phyloP scores from a whole-genome alignment of 1,140 invertebrate genomes.

The honey bee (Apis mellifera) region Amel_HAv3.1 CM009942.2:7257001-7257500 shows the following conservation, averaged over 20 bases:
- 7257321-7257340: too few relatives aligned
- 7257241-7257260: conserved; percentile 65
- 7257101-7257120: neutral
- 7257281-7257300: conserved; percentile 45
- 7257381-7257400: too few relatives aligned
- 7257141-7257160: conserved; percentile 44
- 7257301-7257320: conserved; percentile 13
- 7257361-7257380: too few relatives aligned
- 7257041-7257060: neutral
- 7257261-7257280: conserved; percentile 49
- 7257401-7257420: too few relatives aligned
- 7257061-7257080: neutral
- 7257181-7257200: conserved; percentile 14
- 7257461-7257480: neutral
- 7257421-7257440: too few relatives aligned
- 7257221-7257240: conserved; percentile 57
- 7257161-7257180: conserved; percentile 16
- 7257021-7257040: conserved; percentile 16
- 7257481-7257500: neutral
- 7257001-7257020: conserved; percentile 7
- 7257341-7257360: too few relatives aligned
- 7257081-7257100: neutral
- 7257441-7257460: too few relatives aligned
- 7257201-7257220: conserved; percentile 43
- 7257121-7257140: neutral